Evolutionary conservation across 2,797 vertebrate species (phyloP), one percentile per base, ranked within the genome.

Genomic region (Dendrocincla fuliginosa): DNA sequence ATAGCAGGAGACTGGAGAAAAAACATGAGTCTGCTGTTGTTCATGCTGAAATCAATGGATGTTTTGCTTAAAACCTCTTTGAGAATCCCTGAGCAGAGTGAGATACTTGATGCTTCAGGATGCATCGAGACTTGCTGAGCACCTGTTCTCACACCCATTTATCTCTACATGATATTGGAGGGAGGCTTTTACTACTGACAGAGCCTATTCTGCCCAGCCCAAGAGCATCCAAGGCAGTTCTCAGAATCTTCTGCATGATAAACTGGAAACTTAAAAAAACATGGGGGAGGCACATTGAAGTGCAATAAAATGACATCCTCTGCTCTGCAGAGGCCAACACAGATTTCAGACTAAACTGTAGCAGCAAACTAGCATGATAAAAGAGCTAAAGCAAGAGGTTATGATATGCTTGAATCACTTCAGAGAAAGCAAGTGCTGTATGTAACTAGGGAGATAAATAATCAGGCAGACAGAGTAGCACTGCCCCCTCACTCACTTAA

Each of bases 401-500:
- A 78, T 89, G 79, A 97, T 87, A 92, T 78, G 67, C 87, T 75
- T 94, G 41, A 93, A 74, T 85, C 89, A 87, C 84, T 93, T 67
- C 41, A 85, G 37, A 95, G 84, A 82, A 92, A 97, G 83, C 84
- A 93, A 89, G 46, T 59, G 73, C 77, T 86, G 73, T 73, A 70
- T 87, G 78, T 93, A 96, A 91, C 85, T 52, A 67, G 67, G 74
- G 75, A 89, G 83, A 91, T 87, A 85, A 95, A 84, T 61, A 77
- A 95, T 39, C 78, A 81, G 73, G 87, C 82, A 95, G 84, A 68
- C 89, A 94, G 90, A 80, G 87, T 65, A 92, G 69, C 87, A 59
- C 93, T 95, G 82, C 93, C 95, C 84, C 80, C 87, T 95, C 89
- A 68, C 30, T 94, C 32, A 4, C 85, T 96, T 95, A 92, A 95